A percentile compares a stretch with the other conserved stretches of the same genome.
phyloP scores from a whole-genome alignment of 2,888 invertebrate genomes.

The Eupithecia pulchellata region DNA sequence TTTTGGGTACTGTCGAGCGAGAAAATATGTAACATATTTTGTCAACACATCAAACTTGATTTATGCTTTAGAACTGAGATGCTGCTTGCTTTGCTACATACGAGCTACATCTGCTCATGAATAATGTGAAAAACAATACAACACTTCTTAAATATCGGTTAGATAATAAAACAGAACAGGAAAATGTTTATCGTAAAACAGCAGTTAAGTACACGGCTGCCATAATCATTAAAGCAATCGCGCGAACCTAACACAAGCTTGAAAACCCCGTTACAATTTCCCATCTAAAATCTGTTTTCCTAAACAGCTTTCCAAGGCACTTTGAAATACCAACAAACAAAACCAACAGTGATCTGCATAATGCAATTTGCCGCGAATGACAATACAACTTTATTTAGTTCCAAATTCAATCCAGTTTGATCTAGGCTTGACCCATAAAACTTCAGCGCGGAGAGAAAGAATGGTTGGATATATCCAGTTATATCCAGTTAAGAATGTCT shows the following conservation, averaged over 20 bases:
- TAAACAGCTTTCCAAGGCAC: slow-evolving; percentile 15
- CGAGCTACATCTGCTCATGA: too few species aligned
- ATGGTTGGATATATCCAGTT: slow-evolving; percentile 70
- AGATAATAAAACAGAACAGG: neutral
- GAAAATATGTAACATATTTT: neutral
- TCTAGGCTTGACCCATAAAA: slow-evolving; percentile 81
- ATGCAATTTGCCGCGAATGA: slow-evolving; percentile 51
- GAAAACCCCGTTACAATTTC: slow-evolving; percentile 15
- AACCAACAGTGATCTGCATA: slow-evolving; percentile 46
- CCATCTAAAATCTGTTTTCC: slow-evolving; percentile 12
- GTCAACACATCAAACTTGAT: too few species aligned
- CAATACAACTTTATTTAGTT: slow-evolving; percentile 54
- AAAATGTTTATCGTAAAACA: slow-evolving; percentile 13
- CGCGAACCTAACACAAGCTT: slow-evolving; percentile 12
- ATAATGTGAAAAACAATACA: neutral
- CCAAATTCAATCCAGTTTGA: slow-evolving; percentile 69
- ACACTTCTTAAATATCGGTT: neutral
- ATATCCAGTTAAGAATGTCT: slow-evolving; percentile 77
- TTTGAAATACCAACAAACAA: slow-evolving; percentile 20
- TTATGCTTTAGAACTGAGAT: neutral
- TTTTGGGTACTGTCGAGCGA: neutral
- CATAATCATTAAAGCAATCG: slow-evolving; percentile 24
- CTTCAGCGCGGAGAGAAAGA: slow-evolving; percentile 68
- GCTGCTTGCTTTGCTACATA: neutral
- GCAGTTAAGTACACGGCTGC: slow-evolving; percentile 12